Conservation (phyloP, 2,113 vertebrate genomes). For the Anhinga rufa region DNA sequence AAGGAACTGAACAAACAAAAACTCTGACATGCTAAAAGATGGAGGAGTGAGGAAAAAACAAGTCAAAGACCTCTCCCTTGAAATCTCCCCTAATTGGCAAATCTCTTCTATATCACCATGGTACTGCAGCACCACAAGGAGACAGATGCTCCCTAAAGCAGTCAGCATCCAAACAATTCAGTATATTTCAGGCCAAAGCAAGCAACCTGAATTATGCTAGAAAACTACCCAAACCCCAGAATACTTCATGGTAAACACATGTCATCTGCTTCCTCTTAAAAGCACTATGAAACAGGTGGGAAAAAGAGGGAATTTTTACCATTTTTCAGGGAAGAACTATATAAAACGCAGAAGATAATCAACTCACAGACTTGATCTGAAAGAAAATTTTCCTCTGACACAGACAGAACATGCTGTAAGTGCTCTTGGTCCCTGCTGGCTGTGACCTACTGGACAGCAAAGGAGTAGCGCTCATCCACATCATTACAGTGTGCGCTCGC, state of each 20-base stretch:
- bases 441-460: neutral
- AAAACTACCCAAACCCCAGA: neutral
- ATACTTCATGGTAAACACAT: neutral
- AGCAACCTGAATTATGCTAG: neutral
- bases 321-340: neutral
- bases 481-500: neutral
- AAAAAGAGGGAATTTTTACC: neutral
- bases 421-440: neutral
- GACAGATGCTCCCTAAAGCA: neutral
- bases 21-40: neutral
- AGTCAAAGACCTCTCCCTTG: neutral
- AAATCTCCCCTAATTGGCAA: neutral
- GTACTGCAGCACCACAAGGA: neutral
- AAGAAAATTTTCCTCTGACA: neutral
- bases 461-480: neutral
- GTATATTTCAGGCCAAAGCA: neutral
- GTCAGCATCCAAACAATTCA: neutral
- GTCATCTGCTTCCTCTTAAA: neutral
- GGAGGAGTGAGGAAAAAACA: neutral
- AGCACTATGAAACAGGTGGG: neutral
- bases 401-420: neutral
- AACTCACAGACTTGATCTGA: neutral
- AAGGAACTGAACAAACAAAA: neutral
- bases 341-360: neutral
- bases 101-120: neutral